These are phyloP conservation scores for Helicoverpa armigera DNA, from an alignment of 1,140 invertebrate genomes.

Conservation along the genomic window DNA sequence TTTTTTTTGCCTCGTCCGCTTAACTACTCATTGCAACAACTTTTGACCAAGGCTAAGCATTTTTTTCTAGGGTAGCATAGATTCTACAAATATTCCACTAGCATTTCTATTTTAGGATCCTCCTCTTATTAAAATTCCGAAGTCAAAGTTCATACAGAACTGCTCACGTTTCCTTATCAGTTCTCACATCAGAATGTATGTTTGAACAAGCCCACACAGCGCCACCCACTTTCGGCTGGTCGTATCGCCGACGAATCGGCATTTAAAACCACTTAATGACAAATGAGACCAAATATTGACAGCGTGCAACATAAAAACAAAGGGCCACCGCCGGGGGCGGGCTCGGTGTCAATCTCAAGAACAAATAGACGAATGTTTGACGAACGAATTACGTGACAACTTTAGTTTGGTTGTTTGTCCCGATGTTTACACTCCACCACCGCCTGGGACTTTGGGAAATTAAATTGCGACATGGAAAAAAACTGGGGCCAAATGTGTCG, in stretches of 20 bases:
- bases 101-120: not conserved
- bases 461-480: conserved; percentile 63
- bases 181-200: conserved; percentile 54
- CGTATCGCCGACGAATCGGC: conserved; percentile 65
- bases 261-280: conserved; percentile 76
- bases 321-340: conserved; percentile 64
- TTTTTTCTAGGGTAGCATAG: conserved; percentile 58
- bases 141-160: conserved; percentile 58
- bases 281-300: conserved; percentile 84
- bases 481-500: conserved; percentile 55
- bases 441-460: conserved; percentile 63
- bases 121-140: conserved; percentile 54
- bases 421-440: conserved; percentile 64
- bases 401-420: conserved; percentile 65
- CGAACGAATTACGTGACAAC: conserved; percentile 82
- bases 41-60: conserved; percentile 62
- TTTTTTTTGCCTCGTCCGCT: conserved; percentile 71
- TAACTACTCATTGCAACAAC: conserved; percentile 57
- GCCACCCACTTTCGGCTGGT: conserved; percentile 68
- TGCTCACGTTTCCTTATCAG: conserved; percentile 53
- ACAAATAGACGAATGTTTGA: conserved; percentile 81
- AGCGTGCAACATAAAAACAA: conserved; percentile 75
- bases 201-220: conserved; percentile 61
- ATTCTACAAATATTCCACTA: conserved; percentile 5
- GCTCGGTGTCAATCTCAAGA: conserved; percentile 79